phyloP scores from a whole-genome alignment of 2,797 vertebrate species.

The Acrossocheilus wenchowensis region DNA sequence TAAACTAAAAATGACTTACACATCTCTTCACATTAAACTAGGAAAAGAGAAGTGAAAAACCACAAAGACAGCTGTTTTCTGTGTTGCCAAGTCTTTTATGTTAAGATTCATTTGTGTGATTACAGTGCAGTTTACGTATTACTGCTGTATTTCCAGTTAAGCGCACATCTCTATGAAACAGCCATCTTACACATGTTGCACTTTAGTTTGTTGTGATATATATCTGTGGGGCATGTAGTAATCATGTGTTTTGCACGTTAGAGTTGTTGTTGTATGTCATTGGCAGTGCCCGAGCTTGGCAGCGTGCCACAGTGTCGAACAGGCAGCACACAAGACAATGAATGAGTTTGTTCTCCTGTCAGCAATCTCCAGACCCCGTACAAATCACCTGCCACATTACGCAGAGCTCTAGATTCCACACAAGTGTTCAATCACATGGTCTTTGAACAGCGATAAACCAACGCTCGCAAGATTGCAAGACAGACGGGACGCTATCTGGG shows the following conservation, averaged over 20 bases:
- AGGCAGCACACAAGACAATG: constrained; percentile 39
- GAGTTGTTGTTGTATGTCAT: constrained; percentile 40
- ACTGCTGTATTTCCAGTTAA: background rate
- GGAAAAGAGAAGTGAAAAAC: background rate
- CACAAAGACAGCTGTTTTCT: background rate
- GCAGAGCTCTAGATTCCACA: constrained; percentile 11
- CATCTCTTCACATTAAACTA: background rate
- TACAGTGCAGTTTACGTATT: constrained; percentile 9
- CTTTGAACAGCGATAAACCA: background rate
- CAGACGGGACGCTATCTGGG: background rate
- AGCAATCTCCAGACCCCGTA: constrained; percentile 20
- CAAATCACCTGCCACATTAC: constrained; percentile 17
- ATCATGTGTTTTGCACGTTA: constrained; percentile 16
- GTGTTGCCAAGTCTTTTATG: background rate
- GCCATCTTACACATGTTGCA: constrained; percentile 31
- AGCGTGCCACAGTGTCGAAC: constrained; percentile 28
- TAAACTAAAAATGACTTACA: background rate
- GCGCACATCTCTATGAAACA: constrained; percentile 20
- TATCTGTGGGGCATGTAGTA: constrained; percentile 18
- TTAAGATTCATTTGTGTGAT: background rate
- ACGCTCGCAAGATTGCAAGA: background rate
- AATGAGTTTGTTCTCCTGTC: constrained; percentile 53
- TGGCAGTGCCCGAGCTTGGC: constrained; percentile 52
- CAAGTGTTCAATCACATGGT: background rate
- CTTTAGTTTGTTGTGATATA: constrained; percentile 41